Evolutionary conservation across 92 coral and sea anemone species (phyloP).

Genomic region (Chrysogorgia sp.): DNA sequence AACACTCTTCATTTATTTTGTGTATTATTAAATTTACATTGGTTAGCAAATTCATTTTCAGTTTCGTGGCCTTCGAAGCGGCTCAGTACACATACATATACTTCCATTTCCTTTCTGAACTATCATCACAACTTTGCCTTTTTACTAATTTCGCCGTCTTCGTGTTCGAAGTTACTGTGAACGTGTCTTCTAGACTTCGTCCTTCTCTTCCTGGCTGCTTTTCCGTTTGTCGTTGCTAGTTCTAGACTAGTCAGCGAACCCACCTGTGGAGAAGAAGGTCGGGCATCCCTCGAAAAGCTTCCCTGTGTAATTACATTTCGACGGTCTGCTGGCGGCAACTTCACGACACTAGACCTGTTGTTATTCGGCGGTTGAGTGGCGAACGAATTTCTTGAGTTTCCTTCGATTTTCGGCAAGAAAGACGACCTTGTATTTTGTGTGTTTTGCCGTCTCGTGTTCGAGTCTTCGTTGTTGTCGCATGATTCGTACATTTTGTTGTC

Average conservation of each 20-base stretch:
- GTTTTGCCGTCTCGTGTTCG: not conserved
- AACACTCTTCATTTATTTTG: no score
- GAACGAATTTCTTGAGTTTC: conserved; percentile 46
- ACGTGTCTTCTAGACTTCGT: conserved; percentile 23
- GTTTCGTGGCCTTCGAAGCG: not conserved
- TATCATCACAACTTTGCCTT: conserved; percentile 35
- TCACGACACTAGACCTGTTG: conserved; percentile 17
- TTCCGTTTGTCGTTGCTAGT: conserved; percentile 5
- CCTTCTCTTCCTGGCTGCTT: conserved; percentile 15
- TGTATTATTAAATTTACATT: no score
- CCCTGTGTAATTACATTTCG: conserved; percentile 28
- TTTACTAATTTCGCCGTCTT: conserved; percentile 22
- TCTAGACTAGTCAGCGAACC: conserved; percentile 31
- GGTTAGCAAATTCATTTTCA: not conserved
- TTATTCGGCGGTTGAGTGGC: conserved; percentile 27
- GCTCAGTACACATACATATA: not conserved
- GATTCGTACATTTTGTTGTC: not conserved
- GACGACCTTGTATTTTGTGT: conserved; percentile 51
- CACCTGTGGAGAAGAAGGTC: conserved; percentile 18
- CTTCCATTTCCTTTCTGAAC: not conserved
- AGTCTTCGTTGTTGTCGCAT: not conserved
- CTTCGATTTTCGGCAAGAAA: conserved; percentile 82
- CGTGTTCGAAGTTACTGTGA: conserved; percentile 9
- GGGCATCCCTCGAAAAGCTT: conserved; percentile 14
- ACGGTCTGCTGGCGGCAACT: conserved; percentile 31